Evolutionary conservation across 2,797 vertebrate genomes (phyloP).

Genomic region (Gymnothorax javanicus): DNA sequence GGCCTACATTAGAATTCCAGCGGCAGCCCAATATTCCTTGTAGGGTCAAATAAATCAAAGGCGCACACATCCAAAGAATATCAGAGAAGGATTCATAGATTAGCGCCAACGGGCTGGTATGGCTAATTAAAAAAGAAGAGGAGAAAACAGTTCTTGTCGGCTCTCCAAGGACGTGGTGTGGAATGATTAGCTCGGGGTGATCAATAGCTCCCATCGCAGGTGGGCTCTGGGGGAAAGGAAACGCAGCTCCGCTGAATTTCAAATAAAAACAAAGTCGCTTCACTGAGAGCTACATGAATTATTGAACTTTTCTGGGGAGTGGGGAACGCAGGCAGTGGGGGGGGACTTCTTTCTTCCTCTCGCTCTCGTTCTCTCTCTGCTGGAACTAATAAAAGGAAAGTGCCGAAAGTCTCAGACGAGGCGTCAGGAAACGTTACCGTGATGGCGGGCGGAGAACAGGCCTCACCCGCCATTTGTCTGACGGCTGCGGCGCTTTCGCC

Average conservation of each 20-base stretch:
- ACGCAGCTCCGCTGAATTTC: constrained; percentile 51
- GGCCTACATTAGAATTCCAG: constrained; percentile 68
- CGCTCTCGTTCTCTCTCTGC: not conserved
- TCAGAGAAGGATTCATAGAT: constrained; percentile 73
- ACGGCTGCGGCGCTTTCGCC: constrained; percentile 32
- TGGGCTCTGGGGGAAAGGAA: constrained; percentile 39
- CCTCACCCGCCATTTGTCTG: constrained; percentile 29
- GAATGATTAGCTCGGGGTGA: constrained; percentile 72
- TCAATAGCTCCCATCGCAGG: constrained; percentile 65
- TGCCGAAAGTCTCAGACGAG: constrained; percentile 37
- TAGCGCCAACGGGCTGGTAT: constrained; percentile 68
- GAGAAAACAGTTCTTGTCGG: constrained; percentile 60
- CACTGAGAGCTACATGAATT: constrained; percentile 47
- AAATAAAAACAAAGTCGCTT: constrained; percentile 59
- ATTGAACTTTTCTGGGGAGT: constrained; percentile 43
- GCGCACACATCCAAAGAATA: constrained; percentile 73
- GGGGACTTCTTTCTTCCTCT: constrained; percentile 7
- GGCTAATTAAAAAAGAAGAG: constrained; percentile 73
- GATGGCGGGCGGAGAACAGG: constrained; percentile 31
- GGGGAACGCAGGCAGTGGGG: not conserved
- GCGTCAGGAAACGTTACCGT: constrained; percentile 16
- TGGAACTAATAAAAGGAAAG: constrained; percentile 38
- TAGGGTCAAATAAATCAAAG: constrained; percentile 80
- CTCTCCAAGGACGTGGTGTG: constrained; percentile 60
- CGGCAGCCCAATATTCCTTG: constrained; percentile 61